Evolutionary conservation across 2,888 invertebrate species (phyloP), one percentile per base, ranked within the genome.

Genomic region (Hydroisotoma schaefferi): DNA sequence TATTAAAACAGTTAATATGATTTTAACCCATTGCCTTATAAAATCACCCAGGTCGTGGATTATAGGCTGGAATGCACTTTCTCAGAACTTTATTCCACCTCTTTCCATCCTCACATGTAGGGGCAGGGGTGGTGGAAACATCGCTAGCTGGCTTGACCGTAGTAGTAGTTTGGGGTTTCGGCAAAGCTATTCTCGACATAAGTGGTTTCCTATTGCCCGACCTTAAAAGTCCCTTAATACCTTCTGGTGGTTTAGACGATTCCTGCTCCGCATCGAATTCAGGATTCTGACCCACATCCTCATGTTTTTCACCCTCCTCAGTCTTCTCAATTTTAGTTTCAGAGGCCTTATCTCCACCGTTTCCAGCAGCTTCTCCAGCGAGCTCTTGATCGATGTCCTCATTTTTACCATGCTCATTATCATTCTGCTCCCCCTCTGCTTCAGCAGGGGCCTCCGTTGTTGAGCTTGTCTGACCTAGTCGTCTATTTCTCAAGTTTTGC

Each of bases 31-130:
- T 33, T 33, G 8, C 46, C 15, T 46, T 46, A 6, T 43, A 15
- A 33, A 40, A 10, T 49, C 28, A 52, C 2, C 52, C 52, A 33
- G 52, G 37, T 22, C 28, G 5, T 6, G 23, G 28, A 37, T 33
- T 20, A 48, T 18, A 48, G 2, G 27, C 18, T 3, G 52, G 52
- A 23, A 52, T 52, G 23, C 52, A 52, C 18, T 52, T 52, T 20
- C 52, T 27, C 37, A 52, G 37, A 27, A 52, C 26, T 22, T 52
- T 52, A 37, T 52, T 52, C 22, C 37, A 52, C 38, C 38, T 27
- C 23, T 52, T 52, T 5, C 52, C 52, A 10, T 52, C 52, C 37
- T 52, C 52, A 52, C 52, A 52, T 8, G 37, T 23, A 5, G 52
- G 52, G 12, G 37, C 10, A 20, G 33, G 5, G 3, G 52, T 52